A percentile compares a stretch with the other conserved stretches of the same genome.
Conservation (phyloP, 2,113 vertebrate genomes). For the Murina feae region DNA sequence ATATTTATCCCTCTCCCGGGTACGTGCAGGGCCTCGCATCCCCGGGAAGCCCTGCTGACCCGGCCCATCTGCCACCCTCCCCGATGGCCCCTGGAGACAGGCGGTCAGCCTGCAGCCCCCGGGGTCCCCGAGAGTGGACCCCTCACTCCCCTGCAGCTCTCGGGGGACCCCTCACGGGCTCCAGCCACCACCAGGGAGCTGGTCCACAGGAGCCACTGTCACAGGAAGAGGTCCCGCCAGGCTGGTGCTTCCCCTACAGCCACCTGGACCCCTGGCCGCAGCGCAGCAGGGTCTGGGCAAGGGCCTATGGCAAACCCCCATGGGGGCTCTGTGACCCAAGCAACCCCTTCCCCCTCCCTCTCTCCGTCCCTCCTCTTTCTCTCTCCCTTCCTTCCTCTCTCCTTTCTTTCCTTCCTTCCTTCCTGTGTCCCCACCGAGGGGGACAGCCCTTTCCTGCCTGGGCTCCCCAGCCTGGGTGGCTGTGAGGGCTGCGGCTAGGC, state of each 20-base stretch:
- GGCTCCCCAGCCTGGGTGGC: neutral
- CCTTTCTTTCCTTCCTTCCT: neutral
- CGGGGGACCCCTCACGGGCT: accelerated
- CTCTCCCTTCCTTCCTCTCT: neutral
- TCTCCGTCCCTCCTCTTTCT: neutral
- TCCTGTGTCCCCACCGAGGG: neutral
- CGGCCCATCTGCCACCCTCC: neutral
- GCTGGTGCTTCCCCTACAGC: neutral
- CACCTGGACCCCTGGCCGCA: accelerated
- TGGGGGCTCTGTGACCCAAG: accelerated
- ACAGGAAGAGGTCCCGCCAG: accelerated
- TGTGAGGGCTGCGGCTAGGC: neutral
- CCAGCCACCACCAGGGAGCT: neutral
- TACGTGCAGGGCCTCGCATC: neutral
- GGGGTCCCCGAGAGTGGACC: accelerated
- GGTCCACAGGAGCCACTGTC: neutral
- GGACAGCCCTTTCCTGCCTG: neutral
- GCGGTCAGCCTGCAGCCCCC: neutral
- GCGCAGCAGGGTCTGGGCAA: neutral
- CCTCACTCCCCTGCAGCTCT: neutral
- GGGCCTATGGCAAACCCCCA: accelerated
- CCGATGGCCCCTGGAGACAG: neutral
- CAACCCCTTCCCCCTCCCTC: no score
- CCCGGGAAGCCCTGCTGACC: accelerated
- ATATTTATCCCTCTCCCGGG: conserved; percentile 70